Conservation (phyloP, 2,888 invertebrate species). For the Eucera pruinosa region DNA sequence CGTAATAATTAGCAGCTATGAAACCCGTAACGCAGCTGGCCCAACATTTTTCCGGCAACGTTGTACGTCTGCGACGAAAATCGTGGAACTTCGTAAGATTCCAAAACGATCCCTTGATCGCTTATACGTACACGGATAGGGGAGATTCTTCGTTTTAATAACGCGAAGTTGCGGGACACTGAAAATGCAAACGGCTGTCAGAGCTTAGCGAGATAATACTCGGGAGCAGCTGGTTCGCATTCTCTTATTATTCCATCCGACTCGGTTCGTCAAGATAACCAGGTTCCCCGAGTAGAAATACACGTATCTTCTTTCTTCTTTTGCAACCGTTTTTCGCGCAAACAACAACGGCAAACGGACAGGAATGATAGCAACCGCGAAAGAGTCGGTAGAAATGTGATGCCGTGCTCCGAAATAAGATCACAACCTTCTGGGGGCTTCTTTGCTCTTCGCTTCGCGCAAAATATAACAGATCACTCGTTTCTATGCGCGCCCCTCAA, state of each 20-base stretch:
- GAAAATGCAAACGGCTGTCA: slow-evolving; percentile 44
- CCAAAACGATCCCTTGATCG: neutral
- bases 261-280: slow-evolving; percentile 44
- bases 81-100: neutral
- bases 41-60: no score
- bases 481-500: no score
- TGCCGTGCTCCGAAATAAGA: neutral
- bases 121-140: neutral
- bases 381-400: neutral
- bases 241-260: slow-evolving; percentile 40
- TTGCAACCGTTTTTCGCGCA: slow-evolving; percentile 31
- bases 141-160: slow-evolving; percentile 14
- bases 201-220: neutral
- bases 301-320: slow-evolving; percentile 24
- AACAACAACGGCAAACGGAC: slow-evolving; percentile 6
- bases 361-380: slow-evolving; percentile 5
- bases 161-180: neutral
- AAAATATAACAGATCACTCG: no score
- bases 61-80: no score
- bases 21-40: no score
- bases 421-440: no score
- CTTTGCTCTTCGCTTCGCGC: neutral
- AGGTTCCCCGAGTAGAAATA: slow-evolving; percentile 34
- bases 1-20: no score
- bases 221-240: slow-evolving; percentile 15